Evolutionary conservation across 2,113 vertebrate species (phyloP), one percentile per base, ranked within the genome.

Genomic region (Ia io): DNA sequence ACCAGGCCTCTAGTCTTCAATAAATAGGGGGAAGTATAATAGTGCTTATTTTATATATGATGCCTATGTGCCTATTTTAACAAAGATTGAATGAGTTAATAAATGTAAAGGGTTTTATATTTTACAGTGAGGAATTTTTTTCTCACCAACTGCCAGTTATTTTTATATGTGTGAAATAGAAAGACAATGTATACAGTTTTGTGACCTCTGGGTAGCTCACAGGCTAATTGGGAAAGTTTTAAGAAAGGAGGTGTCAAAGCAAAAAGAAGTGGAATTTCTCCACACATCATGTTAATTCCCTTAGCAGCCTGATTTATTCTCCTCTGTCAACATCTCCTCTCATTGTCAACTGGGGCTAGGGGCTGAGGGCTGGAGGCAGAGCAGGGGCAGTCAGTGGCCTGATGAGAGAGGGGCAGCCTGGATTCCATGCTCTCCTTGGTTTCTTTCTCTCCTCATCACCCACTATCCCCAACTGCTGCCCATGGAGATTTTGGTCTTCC

Each of bases 41-140:
- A 77, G 53, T 35, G 44, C 6, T 18, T 76, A 23, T 79, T 59
- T 83, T 65, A 47, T 65, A 84, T 16, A 69, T 7, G 17, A 20
- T 61, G 53, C 25, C 37, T 18, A 42, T 61, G 78, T 61, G 78
- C 53, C 53, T 42, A 30, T 53, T 65, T 12, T 44, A 85, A 47
- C 8, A 88, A 83, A 65, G 59, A 70, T 82, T 42, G 85, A 78
- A 83, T 79, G 23, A 70, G 23, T 14, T 20, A 78, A 61, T 59
- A 76, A 84, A 84, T 70, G n/a, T 51, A 30, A 90, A 93, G 20
- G 74, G 56, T n/a, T 78, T 91, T 67, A 82, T 49, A 74, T 80
- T 67, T 74, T 47, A 73, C 10, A 87, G 25, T 49, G 67, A 80
- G 32, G 10, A 82, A 13, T 13, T 67, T 80, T 59, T 70, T 20